phyloP scores from a whole-genome alignment of 2,113 vertebrate species.

The Corynorhinus townsendii region DNA sequence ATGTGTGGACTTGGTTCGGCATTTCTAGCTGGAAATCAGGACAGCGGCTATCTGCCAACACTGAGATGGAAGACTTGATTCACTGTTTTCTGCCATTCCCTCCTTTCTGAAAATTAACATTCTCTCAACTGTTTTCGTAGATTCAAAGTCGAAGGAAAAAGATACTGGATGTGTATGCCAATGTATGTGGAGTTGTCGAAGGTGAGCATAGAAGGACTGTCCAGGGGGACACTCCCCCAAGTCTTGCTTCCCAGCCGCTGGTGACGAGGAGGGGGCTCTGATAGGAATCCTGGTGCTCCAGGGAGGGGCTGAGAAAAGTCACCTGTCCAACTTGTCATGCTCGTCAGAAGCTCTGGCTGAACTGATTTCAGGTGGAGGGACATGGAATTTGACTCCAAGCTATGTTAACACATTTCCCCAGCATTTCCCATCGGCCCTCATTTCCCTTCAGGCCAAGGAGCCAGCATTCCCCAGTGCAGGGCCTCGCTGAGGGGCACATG shows the following conservation, averaged over 20 bases:
- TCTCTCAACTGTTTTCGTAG: slow-evolving; percentile 74
- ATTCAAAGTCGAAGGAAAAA: slow-evolving; percentile 98
- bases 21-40: neutral
- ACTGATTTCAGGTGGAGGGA: neutral
- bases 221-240: fast-evolving
- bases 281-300: neutral
- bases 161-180: slow-evolving; percentile 94
- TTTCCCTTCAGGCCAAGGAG: neutral
- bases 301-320: neutral
- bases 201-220: slow-evolving; percentile 77
- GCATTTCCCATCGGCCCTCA: fast-evolving
- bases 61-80: neutral
- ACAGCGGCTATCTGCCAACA: fast-evolving
- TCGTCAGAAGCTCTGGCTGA: neutral
- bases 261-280: neutral
- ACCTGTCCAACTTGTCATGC: neutral
- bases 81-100: neutral
- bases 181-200: slow-evolving; percentile 91
- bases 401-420: neutral
- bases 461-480: neutral
- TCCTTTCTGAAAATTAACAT: neutral
- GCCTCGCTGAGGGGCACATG: neutral
- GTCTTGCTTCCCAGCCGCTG: fast-evolving
- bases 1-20: neutral
- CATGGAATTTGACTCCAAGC: neutral